Base-by-base conservation (phyloP, 2,113 vertebrate species). In the Rhagologus leucostigma region DNA sequence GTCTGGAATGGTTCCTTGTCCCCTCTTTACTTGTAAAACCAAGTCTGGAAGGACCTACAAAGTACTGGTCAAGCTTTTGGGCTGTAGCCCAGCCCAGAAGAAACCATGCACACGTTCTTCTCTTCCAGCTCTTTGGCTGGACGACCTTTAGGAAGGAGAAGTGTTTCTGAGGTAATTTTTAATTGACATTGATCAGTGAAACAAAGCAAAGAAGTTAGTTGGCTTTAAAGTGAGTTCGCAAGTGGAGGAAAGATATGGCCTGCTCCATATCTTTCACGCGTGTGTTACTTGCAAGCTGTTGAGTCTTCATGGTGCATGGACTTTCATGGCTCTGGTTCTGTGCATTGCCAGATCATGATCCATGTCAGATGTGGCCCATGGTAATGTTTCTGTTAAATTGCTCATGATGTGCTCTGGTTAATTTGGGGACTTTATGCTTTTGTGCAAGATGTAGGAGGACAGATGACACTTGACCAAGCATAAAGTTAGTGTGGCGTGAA, bases 381-480 rank as follows among this genome's bases (percentile, higher is more conserved):
- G 65, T 71, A 19, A 35, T 14, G 33, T 71, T 82, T 87, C 56
- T 79, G 74, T 84, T 93, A 22, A 82, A 60, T 49, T 87, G 49
- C 49, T 56, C 30, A 5, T 27, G 16, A 19, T 60, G 70, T 35
- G 74, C 74, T 90, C 63, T 44, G 41, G 24, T 83, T 88, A 64
- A 73, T 75, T 60, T 13, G 10, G 62, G n/a, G 65, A 16, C 65
- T 89, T 84, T 0, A 33, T 69, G 52, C 50, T 86, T 95, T 84
- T 56, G 29, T 78, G 49, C 49, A 62, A 68, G 84, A 60, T 57
- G 47, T 63, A 56, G 81, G 69, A 91, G 77, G 57, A 84, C 60
- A 75, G 93, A 87, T 20, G 10, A 60, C 41, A 84, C 74, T 87
- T 93, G 95, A 85, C 86, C 82, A 76, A 87, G 87, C 78, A 27